Evolutionary conservation across 2,113 vertebrate genomes (phyloP).

Genomic region (Pomatorhinus ruficollis): DNA sequence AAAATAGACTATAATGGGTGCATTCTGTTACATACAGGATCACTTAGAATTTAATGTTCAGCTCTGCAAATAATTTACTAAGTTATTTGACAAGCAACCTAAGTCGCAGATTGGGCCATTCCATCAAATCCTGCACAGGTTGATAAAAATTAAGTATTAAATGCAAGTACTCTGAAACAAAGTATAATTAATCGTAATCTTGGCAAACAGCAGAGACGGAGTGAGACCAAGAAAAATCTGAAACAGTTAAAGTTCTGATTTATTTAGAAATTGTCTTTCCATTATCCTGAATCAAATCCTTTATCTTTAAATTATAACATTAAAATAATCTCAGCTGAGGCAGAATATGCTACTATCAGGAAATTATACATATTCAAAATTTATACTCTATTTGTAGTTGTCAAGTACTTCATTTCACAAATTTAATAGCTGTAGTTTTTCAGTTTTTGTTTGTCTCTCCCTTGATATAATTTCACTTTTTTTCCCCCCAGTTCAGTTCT

Average conservation of each 20-base stretch:
- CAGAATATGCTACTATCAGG: rapidly evolving
- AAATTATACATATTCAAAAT: neutral
- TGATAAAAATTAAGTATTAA: neutral
- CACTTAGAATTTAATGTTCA: neutral
- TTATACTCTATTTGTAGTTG: neutral
- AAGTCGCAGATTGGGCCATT: neutral
- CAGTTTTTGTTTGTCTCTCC: neutral
- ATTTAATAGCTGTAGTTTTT: neutral
- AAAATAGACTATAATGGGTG: neutral
- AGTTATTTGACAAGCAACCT: neutral
- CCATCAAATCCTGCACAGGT: neutral
- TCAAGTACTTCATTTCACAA: neutral
- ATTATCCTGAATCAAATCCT: neutral
- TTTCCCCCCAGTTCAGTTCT: neutral
- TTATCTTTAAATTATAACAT: neutral
- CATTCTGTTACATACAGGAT: neutral
- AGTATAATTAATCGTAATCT: neutral
- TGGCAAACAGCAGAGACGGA: neutral
- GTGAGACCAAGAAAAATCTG: neutral
- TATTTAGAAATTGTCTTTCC: neutral
- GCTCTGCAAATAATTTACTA: neutral
- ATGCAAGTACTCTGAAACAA: neutral
- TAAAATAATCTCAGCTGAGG: neutral
- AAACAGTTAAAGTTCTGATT: neutral
- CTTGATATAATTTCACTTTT: neutral